phyloP scores from a whole-genome alignment of 2,888 invertebrate species.

The Pachliopta kotzebuea region DNA sequence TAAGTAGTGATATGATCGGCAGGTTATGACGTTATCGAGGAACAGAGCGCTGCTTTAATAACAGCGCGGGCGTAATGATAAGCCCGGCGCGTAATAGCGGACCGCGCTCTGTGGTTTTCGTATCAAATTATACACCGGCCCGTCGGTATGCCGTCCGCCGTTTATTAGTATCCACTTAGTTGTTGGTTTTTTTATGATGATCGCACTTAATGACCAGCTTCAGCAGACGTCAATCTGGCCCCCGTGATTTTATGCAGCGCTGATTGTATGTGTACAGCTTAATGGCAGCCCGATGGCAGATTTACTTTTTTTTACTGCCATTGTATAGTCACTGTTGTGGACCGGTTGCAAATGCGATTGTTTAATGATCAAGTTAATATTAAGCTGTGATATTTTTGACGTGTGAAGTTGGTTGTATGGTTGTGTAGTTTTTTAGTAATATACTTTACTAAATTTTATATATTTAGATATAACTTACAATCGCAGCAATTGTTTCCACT shows the following conservation, averaged over 20 bases:
- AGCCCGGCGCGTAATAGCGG: slow-evolving; percentile 26
- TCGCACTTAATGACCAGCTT: slow-evolving; percentile 24
- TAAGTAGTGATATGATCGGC: slow-evolving; percentile 17
- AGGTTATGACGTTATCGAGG: slow-evolving; percentile 27
- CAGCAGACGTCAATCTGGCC: slow-evolving; percentile 15
- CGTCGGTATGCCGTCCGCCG: slow-evolving; percentile 20
- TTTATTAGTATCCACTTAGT: slow-evolving; percentile 34
- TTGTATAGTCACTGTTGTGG: no score
- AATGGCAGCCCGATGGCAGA: no score
- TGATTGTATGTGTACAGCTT: slow-evolving; percentile 24
- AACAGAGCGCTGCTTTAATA: slow-evolving; percentile 25
- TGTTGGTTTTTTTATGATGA: slow-evolving; percentile 32
- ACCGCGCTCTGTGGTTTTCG: slow-evolving; percentile 25
- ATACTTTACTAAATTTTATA: no score
- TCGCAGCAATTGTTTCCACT: no score
- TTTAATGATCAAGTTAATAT: no score
- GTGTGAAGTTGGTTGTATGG: no score
- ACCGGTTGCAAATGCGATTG: no score
- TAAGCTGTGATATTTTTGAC: no score
- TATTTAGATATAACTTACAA: no score
- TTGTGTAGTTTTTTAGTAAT: no score
- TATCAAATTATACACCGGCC: slow-evolving; percentile 28
- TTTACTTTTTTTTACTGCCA: no score
- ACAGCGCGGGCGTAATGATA: slow-evolving; percentile 28
- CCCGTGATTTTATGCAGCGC: slow-evolving; percentile 22